Evolutionary conservation across 1,140 invertebrate genomes (phyloP).

Genomic region (Meloidogyne exigua): DNA sequence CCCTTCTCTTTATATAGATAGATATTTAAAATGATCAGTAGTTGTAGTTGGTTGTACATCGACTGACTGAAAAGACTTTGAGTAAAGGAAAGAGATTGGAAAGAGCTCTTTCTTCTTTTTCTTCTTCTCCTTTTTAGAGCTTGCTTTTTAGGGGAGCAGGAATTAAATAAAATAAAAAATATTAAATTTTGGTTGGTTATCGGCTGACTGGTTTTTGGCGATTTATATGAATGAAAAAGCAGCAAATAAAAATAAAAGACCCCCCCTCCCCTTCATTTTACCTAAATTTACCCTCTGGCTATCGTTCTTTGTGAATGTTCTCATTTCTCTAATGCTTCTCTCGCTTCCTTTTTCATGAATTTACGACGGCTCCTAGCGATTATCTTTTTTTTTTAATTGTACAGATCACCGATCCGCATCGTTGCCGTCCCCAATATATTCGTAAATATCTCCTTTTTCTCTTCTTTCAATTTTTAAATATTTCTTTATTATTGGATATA

Average conservation of each 20-base stretch:
- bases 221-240: neutral
- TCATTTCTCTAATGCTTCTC: too few relatives aligned
- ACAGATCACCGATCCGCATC: neutral
- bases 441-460: neutral
- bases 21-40: neutral
- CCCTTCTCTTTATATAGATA: neutral
- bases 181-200: neutral
- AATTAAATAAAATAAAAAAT: neutral
- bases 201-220: neutral
- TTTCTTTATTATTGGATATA: neutral
- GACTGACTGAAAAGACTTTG: neutral
- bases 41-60: neutral
- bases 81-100: too few relatives aligned
- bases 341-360: neutral
- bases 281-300: neutral
- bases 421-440: neutral
- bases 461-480: neutral
- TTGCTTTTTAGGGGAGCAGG: neutral
- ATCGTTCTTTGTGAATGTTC: neutral
- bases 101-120: too few relatives aligned
- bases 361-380: neutral
- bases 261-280: neutral
- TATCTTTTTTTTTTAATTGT: neutral
- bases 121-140: too few relatives aligned
- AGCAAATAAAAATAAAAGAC: neutral